A percentile compares a stretch with the other conserved stretches of the same genome.
Conservation (phyloP, 2,888 invertebrate species). For the Carcina quercana region DNA sequence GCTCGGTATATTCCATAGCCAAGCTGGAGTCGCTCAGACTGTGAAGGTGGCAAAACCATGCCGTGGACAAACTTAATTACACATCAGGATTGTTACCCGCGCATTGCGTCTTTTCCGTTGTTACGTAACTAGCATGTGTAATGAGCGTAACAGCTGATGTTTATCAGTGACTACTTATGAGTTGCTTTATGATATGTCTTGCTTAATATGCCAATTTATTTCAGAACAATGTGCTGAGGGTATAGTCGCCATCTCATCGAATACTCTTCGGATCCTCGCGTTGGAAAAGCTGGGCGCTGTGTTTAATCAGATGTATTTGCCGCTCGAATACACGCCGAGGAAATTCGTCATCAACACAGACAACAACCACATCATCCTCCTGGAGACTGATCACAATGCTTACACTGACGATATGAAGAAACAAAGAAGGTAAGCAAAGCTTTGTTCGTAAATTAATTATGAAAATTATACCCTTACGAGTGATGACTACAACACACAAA, state of each 20-base stretch:
- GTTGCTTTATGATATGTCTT: too few relatives aligned
- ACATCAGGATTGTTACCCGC: too few relatives aligned
- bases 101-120: too few relatives aligned
- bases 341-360: slow-evolving; percentile 95
- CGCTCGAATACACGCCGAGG: slow-evolving; percentile 96
- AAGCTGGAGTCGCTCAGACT: slow-evolving; percentile 79
- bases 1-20: slow-evolving; percentile 85
- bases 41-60: slow-evolving; percentile 83
- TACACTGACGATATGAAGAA: slow-evolving; percentile 98
- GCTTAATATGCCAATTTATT: too few relatives aligned
- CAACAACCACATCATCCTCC: slow-evolving; percentile 89
- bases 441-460: not conserved
- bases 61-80: slow-evolving; percentile 71
- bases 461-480: slow-evolving; percentile 9
- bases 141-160: too few relatives aligned
- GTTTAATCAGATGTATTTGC: slow-evolving; percentile 96
- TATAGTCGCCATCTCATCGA: slow-evolving; percentile 98
- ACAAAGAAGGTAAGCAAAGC: slow-evolving; percentile 75
- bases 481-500: slow-evolving; percentile 59
- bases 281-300: slow-evolving; percentile 98
- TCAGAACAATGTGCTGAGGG: slow-evolving; percentile 98
- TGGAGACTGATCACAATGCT: slow-evolving; percentile 98
- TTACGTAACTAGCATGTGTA: too few relatives aligned
- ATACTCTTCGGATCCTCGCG: slow-evolving; percentile 96
- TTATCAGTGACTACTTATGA: too few relatives aligned